Evolutionary conservation across 2,888 invertebrate species (phyloP).

Genomic region (Dasypolia templi): DNA sequence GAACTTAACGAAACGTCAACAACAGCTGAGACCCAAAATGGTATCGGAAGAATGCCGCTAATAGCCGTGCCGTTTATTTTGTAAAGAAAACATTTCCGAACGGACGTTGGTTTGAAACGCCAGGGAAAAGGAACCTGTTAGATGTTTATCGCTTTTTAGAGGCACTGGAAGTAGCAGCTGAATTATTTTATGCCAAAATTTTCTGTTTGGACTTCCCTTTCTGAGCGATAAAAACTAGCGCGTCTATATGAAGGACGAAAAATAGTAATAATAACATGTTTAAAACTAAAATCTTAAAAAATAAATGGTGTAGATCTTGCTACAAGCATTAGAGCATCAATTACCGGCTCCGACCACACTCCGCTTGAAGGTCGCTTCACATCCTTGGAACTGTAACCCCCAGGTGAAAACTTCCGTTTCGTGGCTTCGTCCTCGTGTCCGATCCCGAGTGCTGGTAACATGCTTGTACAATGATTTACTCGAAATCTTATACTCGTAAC

Average conservation of each 20-base stretch:
- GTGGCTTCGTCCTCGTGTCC: background rate
- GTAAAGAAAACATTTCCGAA: conserved; percentile 52
- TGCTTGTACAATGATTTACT: background rate
- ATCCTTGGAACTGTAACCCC: conserved; percentile 10
- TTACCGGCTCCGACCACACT: conserved; percentile 5
- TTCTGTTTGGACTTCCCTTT: conserved; percentile 30
- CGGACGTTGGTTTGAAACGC: conserved; percentile 41
- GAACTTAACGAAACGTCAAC: conserved; percentile 33
- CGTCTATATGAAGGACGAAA: conserved; percentile 32
- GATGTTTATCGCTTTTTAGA: conserved; percentile 56
- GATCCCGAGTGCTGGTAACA: background rate
- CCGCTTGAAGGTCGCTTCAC: conserved; percentile 27
- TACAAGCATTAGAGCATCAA: conserved; percentile 21
- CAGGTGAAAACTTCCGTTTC: conserved; percentile 7
- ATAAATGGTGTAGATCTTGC: conserved; percentile 1
- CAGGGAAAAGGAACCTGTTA: conserved; percentile 47
- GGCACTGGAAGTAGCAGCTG: conserved; percentile 15
- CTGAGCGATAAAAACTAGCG: conserved; percentile 24
- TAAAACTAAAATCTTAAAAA: background rate
- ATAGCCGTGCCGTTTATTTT: conserved; percentile 40
- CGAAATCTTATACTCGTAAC: background rate
- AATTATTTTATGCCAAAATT: conserved; percentile 53
- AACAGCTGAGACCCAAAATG: conserved; percentile 34
- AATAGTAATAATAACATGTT: conserved; percentile 17
- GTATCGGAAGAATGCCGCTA: conserved; percentile 16